Evolutionary conservation across 2,113 vertebrate genomes (phyloP), one percentile per base, ranked within the genome.

Genomic region (Neolamprologus sp.): DNA sequence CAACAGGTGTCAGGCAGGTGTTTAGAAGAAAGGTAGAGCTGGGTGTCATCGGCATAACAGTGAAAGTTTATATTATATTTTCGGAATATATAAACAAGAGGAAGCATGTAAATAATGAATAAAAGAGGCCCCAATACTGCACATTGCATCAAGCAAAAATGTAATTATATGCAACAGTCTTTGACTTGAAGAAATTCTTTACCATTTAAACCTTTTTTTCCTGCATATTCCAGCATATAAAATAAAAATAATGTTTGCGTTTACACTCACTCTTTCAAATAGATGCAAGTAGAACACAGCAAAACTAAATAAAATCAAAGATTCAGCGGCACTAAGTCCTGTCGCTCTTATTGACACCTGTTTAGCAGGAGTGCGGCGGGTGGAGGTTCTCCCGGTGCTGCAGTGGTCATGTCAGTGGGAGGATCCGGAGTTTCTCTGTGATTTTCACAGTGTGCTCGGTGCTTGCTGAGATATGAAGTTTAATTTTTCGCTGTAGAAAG

Each of bases 381-480:
- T 60, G 26, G 57, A 60, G 26, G 26, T 60, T 30, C 14, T 30
- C 57, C 57, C 1, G 8, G 57, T 6, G 57, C 26, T 9, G 57
- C 57, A 30, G 57, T 17, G 57, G 14, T 4, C 57, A 30, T 30
- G 26, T 30, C 26, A 30, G 14, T 60, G 26, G 57, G 26, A 60
- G 57, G 57, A 60, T 30, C 0, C 0, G 2, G 1, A 9, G 14
- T 4, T 60, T 60, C 14, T 60, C 57, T 60, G 8, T 60, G 57
- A 60, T 6, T 30, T 17, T 60, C 5, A 30, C 57, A 30, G 26
- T 2, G 4, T 10, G 26, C 14, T 60, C 1, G 14, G 14, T 60
- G 26, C 57, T 60, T 30, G 57, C 57, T 60, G 14, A 60, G 57
- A 60, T 4, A 17, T 30, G 28, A 60, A 6, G 57, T 60, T 33